Base-by-base conservation (phyloP, 2,797 vertebrate genomes). In the Gobio occitaniae region DNA sequence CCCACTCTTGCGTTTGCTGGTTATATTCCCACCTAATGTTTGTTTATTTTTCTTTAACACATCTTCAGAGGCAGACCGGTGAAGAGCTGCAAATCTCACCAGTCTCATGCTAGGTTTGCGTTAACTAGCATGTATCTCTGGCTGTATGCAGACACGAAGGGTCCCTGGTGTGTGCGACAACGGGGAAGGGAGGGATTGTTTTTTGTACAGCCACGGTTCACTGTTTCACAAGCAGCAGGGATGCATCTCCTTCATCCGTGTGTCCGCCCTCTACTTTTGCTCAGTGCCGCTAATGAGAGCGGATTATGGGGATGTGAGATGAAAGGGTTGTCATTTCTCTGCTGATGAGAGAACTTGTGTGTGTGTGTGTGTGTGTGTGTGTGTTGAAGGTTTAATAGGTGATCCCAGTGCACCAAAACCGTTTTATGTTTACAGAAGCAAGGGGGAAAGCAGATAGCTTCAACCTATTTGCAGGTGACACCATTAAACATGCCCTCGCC, bases 251-350 rank as follows among this genome's bases (percentile, higher is more conserved):
- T 56, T 83, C 87, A 84, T 59, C 74, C 75, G 2, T 3, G 38
- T 68, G n/a, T 71, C 66, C 41, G 63, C 84, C 79, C 80, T 75
- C 78, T 50, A 25, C 63, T 38, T 82, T 82, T 7, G 19, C 78
- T 81, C 78, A 54, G 38, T n/a, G 59, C 48, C 12, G 32, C 47
- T 88, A 88, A 88, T 84, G 84, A 86, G 82, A 78, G 61, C 19
- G 72, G 84, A 88, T 88, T 86, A 88, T 17, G 56, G 47, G 78
- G 77, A 77, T 77, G 44, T 68, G 54, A 80, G 84, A 88, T 88
- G 71, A 86, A 86, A 88, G 82, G 78, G 32, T 38, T 61, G 63
- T 72, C 76, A 38, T 75, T 50, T 44, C 76, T 72, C 72, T 71
- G 44, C 74, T 25, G 61, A 74, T 25, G 41, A n/a, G 56, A 19